Percentiles rank a stretch among this genome's conserved stretches.
Evolutionary conservation across 2,888 invertebrate species (phyloP).

Genomic region (Calameuta idolon): DNA sequence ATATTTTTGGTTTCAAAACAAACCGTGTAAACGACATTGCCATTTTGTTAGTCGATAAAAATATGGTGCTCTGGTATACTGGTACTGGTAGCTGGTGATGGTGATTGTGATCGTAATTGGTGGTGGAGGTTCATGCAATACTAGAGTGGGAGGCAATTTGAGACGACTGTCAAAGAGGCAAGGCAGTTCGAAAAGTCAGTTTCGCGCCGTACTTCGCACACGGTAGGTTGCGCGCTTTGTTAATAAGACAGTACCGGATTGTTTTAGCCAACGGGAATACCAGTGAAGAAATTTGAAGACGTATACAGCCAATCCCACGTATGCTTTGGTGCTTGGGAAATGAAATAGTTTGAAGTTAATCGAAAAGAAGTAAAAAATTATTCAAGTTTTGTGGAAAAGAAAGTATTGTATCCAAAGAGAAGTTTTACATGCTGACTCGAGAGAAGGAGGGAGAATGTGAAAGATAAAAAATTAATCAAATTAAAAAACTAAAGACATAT

Average conservation of each 20-base stretch:
- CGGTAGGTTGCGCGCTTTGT: constrained; percentile 27
- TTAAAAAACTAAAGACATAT: background rate
- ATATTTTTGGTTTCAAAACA: background rate
- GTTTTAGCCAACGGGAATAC: background rate
- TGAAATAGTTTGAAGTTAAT: background rate
- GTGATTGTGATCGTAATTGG: constrained; percentile 21
- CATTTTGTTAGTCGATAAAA: background rate
- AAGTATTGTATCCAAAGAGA: background rate
- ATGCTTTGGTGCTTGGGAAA: background rate
- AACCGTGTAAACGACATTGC: background rate
- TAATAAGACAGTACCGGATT: background rate
- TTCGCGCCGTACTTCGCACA: constrained; percentile 44
- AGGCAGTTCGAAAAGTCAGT: constrained; percentile 50
- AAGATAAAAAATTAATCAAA: background rate
- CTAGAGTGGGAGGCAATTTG: constrained; percentile 48
- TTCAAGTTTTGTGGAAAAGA: background rate
- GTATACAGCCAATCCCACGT: background rate
- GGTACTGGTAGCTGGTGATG: background rate
- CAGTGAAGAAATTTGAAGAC: background rate
- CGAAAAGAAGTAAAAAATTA: background rate
- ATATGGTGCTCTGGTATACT: background rate
- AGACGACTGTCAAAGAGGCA: constrained; percentile 50
- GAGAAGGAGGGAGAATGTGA: background rate
- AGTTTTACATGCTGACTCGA: no score
- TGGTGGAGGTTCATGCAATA: background rate